Evolutionary conservation across 2,888 invertebrate genomes (phyloP).

Genomic region (Stenodema calcarata): DNA sequence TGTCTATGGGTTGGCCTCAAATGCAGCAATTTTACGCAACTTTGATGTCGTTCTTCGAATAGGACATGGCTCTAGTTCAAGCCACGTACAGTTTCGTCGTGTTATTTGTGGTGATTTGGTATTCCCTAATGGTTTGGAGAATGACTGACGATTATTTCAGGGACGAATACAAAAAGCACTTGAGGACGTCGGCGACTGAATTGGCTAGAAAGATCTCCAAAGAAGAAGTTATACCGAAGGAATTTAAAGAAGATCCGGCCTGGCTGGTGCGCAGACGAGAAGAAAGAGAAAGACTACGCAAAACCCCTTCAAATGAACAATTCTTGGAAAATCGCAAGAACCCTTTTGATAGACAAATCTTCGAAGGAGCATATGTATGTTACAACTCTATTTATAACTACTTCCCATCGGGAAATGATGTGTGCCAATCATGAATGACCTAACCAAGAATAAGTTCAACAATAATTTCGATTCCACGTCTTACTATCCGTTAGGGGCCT

Average conservation of each 20-base stretch:
- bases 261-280: not conserved
- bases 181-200: constrained; percentile 59
- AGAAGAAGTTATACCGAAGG: constrained; percentile 27
- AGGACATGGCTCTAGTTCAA: constrained; percentile 69
- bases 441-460: too few relatives aligned
- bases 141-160: constrained; percentile 79
- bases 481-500: too few relatives aligned
- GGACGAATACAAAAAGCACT: constrained; percentile 71
- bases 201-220: not conserved
- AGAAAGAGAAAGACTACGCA: not conserved
- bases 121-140: constrained; percentile 73
- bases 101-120: constrained; percentile 74
- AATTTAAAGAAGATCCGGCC: constrained; percentile 36
- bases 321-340: not conserved
- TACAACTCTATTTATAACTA: not conserved
- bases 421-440: not conserved
- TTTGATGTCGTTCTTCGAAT: constrained; percentile 61
- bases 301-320: not conserved
- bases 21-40: constrained; percentile 68
- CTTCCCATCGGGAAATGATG: not conserved
- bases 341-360: not conserved
- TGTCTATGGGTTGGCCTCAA: constrained; percentile 77
- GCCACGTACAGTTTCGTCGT: constrained; percentile 70
- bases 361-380: not conserved
- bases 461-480: too few relatives aligned